Evolutionary conservation across 2,797 vertebrate genomes (phyloP), one percentile per base, ranked within the genome.

Genomic region (Vireo griseus): DNA sequence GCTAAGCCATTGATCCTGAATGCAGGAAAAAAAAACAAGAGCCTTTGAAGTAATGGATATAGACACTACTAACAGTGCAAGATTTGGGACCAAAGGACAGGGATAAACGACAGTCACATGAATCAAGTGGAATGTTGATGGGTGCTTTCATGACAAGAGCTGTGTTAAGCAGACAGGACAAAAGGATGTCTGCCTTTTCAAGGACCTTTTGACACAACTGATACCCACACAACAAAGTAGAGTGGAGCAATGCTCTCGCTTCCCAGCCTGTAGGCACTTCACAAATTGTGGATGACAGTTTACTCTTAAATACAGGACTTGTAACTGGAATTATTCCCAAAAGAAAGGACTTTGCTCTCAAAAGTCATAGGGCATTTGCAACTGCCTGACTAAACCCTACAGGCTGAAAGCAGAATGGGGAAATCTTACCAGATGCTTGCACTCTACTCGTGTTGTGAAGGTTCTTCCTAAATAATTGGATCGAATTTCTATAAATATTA

Each of bases 101-200:
- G 95, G 87, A 96, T 96, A 68, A 94, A 44, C 0, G 0, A 11
- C 19, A 77, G 73, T 15, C 92, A 74, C 54, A 77, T 2, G 16
- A 66, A 94, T 63, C 75, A 89, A 91, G 75, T 72, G 76, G 90
- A 96, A 77, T 59, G 94, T 89, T 94, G 92, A 96, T 20, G 81
- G 77, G 24, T 25, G 89, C 71, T 92, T 79, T 69, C 66, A 37
- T 47, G 74, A 81, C 18, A 3, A 5, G 4, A 61, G 76, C 51
- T 81, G 55, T 24, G 58, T 71, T 82, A 85, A 89, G 84, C 92
- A 69, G 66, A 37, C 13, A 72, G 86, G 67, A 93, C 95, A 95
- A 95, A 92, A 84, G 86, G 33, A 52, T 1, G 69, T 92, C 95
- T 93, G 95, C 62, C 84, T 74, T 96, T 92, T 76, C 67, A 75